Conservation (phyloP, 2,888 invertebrate genomes). For the Alviniconcha strummeri region DNA sequence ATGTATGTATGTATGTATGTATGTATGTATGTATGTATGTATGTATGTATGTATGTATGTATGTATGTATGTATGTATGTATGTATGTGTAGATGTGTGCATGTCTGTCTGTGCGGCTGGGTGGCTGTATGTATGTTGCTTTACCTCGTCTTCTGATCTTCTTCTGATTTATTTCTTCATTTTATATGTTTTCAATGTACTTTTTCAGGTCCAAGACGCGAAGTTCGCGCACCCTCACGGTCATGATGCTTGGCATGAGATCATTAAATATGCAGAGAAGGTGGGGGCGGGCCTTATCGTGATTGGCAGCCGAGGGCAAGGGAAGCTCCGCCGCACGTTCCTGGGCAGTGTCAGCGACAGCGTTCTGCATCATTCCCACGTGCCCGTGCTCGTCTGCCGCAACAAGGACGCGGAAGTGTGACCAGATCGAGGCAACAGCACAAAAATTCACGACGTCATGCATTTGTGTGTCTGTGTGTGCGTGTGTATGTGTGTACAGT, state of each 20-base stretch:
- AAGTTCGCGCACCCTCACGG: constrained; percentile 41
- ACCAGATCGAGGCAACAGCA: constrained; percentile 6
- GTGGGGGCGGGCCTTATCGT: constrained; percentile 40
- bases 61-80: not conserved
- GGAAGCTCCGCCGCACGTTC: constrained; percentile 40
- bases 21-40: not conserved
- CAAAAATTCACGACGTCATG: constrained; percentile 4
- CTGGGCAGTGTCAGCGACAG: constrained; percentile 44
- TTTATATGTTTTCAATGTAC: not conserved
- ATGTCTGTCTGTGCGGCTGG: not conserved
- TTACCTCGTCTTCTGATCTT: not conserved
- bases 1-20: not conserved
- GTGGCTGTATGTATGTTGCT: not conserved
- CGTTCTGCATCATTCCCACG: constrained; percentile 39
- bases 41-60: not conserved
- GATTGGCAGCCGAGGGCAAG: constrained; percentile 42
- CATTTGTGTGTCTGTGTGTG: not conserved
- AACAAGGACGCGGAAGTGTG: constrained; percentile 35
- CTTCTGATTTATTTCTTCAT: not conserved
- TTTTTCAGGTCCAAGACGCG: constrained; percentile 35
- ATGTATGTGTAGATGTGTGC: not conserved
- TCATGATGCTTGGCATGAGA: constrained; percentile 42
- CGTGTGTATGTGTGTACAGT: too few relatives aligned
- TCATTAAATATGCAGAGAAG: constrained; percentile 43
- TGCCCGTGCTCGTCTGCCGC: constrained; percentile 41